phyloP scores from a whole-genome alignment of 2,888 invertebrate genomes.

The Hipparchia sbordonii region DNA sequence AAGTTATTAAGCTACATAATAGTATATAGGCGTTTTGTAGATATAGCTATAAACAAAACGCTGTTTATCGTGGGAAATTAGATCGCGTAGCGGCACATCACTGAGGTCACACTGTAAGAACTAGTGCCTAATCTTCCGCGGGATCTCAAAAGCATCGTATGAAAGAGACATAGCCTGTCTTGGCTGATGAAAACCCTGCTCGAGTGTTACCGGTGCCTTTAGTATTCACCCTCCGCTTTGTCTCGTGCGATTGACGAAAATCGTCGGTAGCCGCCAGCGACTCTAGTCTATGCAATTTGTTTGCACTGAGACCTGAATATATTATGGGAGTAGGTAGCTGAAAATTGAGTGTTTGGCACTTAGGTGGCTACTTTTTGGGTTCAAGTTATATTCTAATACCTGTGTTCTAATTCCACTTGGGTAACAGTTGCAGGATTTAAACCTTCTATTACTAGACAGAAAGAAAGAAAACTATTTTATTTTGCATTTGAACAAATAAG shows the following conservation, averaged over 20 bases:
- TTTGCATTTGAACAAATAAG: too few relatives aligned
- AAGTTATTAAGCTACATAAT: too few relatives aligned
- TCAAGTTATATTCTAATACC: too few relatives aligned
- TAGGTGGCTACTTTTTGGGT: not conserved
- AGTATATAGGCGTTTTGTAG: too few relatives aligned
- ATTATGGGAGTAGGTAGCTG: slow-evolving; percentile 26
- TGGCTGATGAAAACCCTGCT: slow-evolving; percentile 77
- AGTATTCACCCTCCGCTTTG: slow-evolving; percentile 78
- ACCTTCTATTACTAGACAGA: too few relatives aligned
- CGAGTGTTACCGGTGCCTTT: slow-evolving; percentile 71
- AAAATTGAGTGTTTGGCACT: slow-evolving; percentile 21
- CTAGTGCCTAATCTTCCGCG: slow-evolving; percentile 80
- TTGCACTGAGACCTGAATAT: slow-evolving; percentile 45
- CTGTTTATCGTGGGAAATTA: not conserved
- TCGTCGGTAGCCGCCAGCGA: slow-evolving; percentile 56
- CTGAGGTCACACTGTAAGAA: slow-evolving; percentile 66
- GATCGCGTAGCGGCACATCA: slow-evolving; percentile 42
- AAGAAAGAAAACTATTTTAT: too few relatives aligned
- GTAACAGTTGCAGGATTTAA: too few relatives aligned
- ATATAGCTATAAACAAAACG: not conserved
- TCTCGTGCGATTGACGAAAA: slow-evolving; percentile 78
- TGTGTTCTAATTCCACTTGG: too few relatives aligned
- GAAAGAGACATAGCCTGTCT: slow-evolving; percentile 71
- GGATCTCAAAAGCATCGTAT: slow-evolving; percentile 78
- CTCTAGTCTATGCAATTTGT: slow-evolving; percentile 53